Percentiles rank a stretch among this genome's conserved stretches.
Evolutionary conservation across 1,140 invertebrate genomes (phyloP).

Genomic region (Melanaphis sacchari): DNA sequence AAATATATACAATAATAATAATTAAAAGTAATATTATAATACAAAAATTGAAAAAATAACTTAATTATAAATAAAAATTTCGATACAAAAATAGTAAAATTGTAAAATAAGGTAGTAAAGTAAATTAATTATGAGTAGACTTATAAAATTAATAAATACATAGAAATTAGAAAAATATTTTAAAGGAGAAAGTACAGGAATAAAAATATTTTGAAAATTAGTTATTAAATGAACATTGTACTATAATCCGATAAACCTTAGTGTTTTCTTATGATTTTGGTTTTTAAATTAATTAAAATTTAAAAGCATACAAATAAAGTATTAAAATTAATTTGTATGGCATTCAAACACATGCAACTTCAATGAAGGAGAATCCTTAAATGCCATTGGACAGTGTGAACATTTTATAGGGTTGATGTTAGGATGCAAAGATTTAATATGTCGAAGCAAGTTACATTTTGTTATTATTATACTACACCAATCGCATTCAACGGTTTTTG

Average conservation of each 20-base stretch:
- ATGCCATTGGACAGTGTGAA: neutral
- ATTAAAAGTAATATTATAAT: neutral
- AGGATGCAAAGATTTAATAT: slow-evolving; percentile 29
- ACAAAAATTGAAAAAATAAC: neutral
- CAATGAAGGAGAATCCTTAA: neutral
- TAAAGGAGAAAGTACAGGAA: neutral
- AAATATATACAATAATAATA: neutral
- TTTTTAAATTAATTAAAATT: neutral
- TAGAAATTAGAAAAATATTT: neutral
- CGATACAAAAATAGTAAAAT: too few species aligned
- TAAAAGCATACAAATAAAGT: neutral
- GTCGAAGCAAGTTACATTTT: slow-evolving; percentile 25
- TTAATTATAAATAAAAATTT: neutral
- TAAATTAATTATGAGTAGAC: neutral
- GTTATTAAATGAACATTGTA: neutral
- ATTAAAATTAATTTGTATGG: neutral
- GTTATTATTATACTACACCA: neutral
- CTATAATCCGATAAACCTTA: neutral
- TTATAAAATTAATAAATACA: neutral
- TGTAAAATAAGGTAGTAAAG: neutral
- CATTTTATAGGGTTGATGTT: neutral
- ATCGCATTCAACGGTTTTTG: neutral
- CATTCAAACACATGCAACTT: neutral
- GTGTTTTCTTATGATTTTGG: neutral
- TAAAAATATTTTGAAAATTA: neutral